Percentiles rank a stretch among this genome's conserved stretches.
These are phyloP conservation scores for Peromyscus eremicus DNA, from an alignment of 2,797 vertebrate genomes.

Conservation along the genomic window DNA sequence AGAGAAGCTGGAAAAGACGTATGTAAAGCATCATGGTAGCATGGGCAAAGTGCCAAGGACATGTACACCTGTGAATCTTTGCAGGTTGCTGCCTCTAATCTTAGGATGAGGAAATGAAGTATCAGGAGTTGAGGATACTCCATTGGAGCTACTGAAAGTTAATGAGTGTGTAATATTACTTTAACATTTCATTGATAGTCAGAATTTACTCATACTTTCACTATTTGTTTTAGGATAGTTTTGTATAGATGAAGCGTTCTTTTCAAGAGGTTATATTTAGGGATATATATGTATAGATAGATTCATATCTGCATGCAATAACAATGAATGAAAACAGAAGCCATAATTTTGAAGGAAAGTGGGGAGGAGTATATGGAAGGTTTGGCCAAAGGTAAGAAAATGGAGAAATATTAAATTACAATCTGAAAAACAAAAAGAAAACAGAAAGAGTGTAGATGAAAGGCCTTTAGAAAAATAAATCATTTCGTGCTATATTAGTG, in stretches of 20 bases:
- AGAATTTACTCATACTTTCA: not conserved
- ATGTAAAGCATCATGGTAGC: not conserved
- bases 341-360: not conserved
- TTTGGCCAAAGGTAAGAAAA: not conserved
- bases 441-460: not conserved
- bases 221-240: not conserved
- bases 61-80: not conserved
- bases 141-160: not conserved
- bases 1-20: rapidly evolving
- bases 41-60: rapidly evolving
- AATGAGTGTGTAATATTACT: not conserved
- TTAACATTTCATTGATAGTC: not conserved
- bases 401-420: not conserved
- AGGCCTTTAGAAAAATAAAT: not conserved
- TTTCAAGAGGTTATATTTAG: no score
- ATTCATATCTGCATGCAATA: not conserved
- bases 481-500: not conserved
- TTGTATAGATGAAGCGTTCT: not conserved
- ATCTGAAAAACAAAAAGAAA: not conserved
- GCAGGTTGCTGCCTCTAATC: no score
- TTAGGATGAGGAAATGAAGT: not conserved
- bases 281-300: not conserved
- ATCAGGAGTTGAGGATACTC: not conserved
- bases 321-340: not conserved
- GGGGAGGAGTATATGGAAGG: rapidly evolving